These are phyloP conservation scores for Rhincodon typus DNA, from an alignment of 2,797 vertebrate species.

Conservation along the genomic window DNA sequence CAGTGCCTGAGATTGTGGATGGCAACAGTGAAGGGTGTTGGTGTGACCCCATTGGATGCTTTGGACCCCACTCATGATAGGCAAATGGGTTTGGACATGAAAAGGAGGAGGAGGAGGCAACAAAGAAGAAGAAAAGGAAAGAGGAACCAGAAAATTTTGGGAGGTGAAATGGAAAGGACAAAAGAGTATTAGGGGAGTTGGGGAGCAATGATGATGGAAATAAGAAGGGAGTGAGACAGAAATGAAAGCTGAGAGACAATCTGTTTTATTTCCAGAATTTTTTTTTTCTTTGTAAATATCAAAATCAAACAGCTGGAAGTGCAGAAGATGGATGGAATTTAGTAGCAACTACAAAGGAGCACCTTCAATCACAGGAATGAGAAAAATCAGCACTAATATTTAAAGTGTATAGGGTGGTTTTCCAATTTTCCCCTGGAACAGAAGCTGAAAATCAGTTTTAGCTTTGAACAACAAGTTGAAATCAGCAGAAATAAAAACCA, in stretches of 20 bases:
- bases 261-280: too few species aligned
- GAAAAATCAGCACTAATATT: not conserved
- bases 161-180: not conserved
- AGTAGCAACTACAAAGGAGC: not conserved
- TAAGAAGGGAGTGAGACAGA: not conserved
- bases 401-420: not conserved
- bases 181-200: not conserved
- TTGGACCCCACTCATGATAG: too few species aligned
- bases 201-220: not conserved
- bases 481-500: not conserved
- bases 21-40: too few species aligned
- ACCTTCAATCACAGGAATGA: not conserved
- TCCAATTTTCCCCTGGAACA: not conserved
- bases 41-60: too few species aligned
- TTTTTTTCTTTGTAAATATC: not conserved
- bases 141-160: not conserved
- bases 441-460: not conserved
- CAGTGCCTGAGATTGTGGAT: too few species aligned
- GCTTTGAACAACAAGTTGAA: not conserved
- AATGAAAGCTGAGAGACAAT: not conserved
- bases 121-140: too few species aligned
- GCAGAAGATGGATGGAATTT: not conserved
- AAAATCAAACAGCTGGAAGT: not conserved
- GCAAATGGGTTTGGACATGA: not conserved
- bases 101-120: not conserved